Conservation (phyloP, 2,797 vertebrate species). For the Epinephelus awoara region DNA sequence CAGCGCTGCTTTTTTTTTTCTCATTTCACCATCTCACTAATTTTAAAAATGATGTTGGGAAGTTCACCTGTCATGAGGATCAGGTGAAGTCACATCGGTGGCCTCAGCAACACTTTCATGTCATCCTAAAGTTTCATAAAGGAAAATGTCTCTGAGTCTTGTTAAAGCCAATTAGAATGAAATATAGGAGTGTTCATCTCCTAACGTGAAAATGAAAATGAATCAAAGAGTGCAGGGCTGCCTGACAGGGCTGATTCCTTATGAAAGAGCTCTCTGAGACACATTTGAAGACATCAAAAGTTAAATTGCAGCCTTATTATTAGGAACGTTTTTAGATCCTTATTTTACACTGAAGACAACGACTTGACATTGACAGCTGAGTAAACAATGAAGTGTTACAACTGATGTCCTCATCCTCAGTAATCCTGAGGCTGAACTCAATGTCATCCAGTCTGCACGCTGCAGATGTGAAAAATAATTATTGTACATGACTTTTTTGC, state of each 20-base stretch:
- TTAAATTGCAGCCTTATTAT: neutral
- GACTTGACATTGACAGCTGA: neutral
- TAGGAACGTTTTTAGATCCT: neutral
- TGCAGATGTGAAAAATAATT: too few species aligned
- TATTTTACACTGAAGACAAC: neutral
- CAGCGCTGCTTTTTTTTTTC: neutral
- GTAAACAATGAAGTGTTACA: conserved; percentile 6
- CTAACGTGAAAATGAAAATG: neutral
- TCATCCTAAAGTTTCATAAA: conserved; percentile 12
- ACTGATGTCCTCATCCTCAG: conserved; percentile 8
- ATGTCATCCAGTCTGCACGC: neutral
- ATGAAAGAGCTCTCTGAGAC: conserved; percentile 1
- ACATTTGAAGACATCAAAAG: neutral
- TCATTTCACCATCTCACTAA: too few species aligned
- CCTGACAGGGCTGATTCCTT: neutral
- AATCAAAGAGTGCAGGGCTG: neutral
- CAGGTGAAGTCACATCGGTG: conserved; percentile 4
- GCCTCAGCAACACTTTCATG: neutral
- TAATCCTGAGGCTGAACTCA: neutral
- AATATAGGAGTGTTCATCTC: neutral
- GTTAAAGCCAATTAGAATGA: conserved; percentile 37
- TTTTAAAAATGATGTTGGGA: neutral
- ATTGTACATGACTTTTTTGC: too few species aligned
- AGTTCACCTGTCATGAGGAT: neutral
- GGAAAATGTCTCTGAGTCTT: conserved; percentile 2